A percentile compares a stretch with the other conserved stretches of the same genome.
phyloP scores from a whole-genome alignment of 2,888 invertebrate genomes.

The Pyrrhosoma nymphula region DNA sequence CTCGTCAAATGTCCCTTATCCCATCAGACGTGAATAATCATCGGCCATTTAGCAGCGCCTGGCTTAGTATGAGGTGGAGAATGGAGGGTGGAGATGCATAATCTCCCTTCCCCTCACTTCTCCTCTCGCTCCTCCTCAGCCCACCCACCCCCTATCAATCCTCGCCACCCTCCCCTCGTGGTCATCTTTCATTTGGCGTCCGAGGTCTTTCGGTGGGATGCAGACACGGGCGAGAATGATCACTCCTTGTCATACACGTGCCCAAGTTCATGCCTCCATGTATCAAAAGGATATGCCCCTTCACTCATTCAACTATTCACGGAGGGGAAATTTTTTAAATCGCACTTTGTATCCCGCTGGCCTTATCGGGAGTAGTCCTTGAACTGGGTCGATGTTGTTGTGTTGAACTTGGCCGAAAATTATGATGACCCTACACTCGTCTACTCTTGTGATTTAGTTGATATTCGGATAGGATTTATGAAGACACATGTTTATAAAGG shows the following conservation, averaged over 20 bases:
- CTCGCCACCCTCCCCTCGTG: neutral
- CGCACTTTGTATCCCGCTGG: neutral
- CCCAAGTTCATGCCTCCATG: conserved; percentile 12
- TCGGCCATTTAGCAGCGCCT: neutral
- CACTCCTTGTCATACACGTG: conserved; percentile 25
- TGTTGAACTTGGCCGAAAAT: too few relatives aligned
- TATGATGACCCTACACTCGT: too few relatives aligned
- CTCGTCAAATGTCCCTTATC: conserved; percentile 31
- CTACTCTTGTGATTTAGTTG: too few relatives aligned
- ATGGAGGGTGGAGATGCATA: neutral
- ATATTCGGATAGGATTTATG: too few relatives aligned
- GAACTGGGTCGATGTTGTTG: too few relatives aligned
- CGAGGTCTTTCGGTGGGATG: conserved; percentile 32
- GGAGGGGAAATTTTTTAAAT: neutral
- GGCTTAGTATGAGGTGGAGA: neutral
- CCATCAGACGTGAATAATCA: conserved; percentile 53
- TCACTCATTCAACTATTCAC: neutral
- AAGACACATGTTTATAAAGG: too few relatives aligned
- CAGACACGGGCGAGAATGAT: conserved; percentile 41
- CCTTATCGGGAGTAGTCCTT: too few relatives aligned
- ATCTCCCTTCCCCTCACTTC: neutral
- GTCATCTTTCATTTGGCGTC: conserved; percentile 43
- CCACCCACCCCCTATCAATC: neutral
- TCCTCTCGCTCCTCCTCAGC: neutral
- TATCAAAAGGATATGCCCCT: neutral